phyloP scores from a whole-genome alignment of 2,888 invertebrate species.

The Nomada ruficornis region DNA sequence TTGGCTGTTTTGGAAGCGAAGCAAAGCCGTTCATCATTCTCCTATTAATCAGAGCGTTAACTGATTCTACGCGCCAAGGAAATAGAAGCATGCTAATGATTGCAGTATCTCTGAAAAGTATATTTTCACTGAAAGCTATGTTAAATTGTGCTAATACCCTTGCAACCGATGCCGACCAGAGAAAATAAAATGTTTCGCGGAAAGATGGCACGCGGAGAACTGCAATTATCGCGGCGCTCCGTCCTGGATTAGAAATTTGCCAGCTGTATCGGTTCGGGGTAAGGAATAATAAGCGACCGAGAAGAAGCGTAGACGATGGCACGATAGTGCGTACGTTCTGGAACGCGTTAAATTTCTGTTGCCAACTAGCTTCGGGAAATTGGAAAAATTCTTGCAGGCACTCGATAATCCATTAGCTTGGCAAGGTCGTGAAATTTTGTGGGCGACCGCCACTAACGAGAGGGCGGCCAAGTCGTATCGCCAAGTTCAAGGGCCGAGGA shows the following conservation, averaged over 20 bases:
- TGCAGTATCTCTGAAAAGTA: slow-evolving; percentile 26
- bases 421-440: not conserved
- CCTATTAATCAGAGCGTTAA: slow-evolving; percentile 65
- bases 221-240: not conserved
- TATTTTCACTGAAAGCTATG: slow-evolving; percentile 51
- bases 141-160: slow-evolving; percentile 12
- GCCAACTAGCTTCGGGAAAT: too few relatives aligned
- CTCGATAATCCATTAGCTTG: not conserved
- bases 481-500: slow-evolving; percentile 21
- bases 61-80: slow-evolving; percentile 41
- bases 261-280: not conserved
- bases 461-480: not conserved
- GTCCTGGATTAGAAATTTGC: slow-evolving; percentile 1
- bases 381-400: not conserved
- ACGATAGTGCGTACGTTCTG: too few relatives aligned
- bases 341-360: too few relatives aligned
- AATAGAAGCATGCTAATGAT: slow-evolving; percentile 57
- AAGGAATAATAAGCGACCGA: too few relatives aligned
- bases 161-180: not conserved
- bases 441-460: not conserved
- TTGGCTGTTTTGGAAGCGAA: slow-evolving; percentile 20
- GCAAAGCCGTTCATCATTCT: slow-evolving; percentile 54
- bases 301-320: too few relatives aligned
- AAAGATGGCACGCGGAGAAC: not conserved
- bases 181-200: slow-evolving; percentile 9